Base-by-base conservation (phyloP, 2,888 invertebrate species). In the Ophioninae sp. region DNA sequence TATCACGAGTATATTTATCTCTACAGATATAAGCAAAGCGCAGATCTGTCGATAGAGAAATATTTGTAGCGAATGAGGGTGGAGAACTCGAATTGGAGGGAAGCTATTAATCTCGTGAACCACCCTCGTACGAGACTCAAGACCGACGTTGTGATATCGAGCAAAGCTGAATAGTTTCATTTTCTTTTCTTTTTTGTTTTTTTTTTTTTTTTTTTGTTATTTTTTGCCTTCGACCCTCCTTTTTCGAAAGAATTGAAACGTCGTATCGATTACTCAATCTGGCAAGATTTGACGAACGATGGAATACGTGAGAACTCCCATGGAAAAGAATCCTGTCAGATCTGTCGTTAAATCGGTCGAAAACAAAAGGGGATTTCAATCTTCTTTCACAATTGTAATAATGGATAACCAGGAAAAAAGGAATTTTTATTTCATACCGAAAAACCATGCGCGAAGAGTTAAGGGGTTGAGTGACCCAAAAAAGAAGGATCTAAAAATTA, bases 11-110 rank as follows among this genome's bases (percentile, higher is more conserved):
- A 70, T 44, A 61, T 17, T 20, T 67, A 57, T 50, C n/a, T 13
- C 17, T 59, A 41, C 39, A 61, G n/a, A 20, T 50, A 21, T 64
- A 44, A 57, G 41, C 61, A 56, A n/a, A 5, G 8, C 17, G 57
- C 57, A 62, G 67, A 56, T 74, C 57, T 37, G 69, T 44, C 64
- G 80, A 83, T 78, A 64, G 83, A 74, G 64, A 80, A 75, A 77
- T 65, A 73, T 80, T 81, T 68, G 83, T 62, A 61, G 20, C 20
- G 64, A 39, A 69, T 62, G 13, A 62, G 21, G 68, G 67, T 44
- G 37, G 56, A 64, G 13, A 65, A 0, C 1, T 76, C 39, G 7
- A 17, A 74, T 20, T 20, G n/a, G 21, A 61, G 68, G 41, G 41
- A 39, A 62, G 41, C 30, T 72, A 73, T 73, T 78, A 56, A 67